Base-by-base conservation (phyloP, 2,113 vertebrate genomes). In the Macrotis lagotis region DNA sequence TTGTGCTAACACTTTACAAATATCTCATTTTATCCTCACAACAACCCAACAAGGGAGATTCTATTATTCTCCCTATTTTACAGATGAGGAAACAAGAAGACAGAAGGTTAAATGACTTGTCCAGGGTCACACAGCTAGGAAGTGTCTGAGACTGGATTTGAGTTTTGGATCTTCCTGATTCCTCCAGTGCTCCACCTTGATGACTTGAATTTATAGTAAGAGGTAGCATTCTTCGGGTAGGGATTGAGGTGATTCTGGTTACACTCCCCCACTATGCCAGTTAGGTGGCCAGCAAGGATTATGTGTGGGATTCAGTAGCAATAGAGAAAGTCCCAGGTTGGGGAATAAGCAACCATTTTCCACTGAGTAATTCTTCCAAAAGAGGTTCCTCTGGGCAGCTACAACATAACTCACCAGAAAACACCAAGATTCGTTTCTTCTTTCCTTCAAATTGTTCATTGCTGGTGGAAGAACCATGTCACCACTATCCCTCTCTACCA, bases 361-460 rank as follows among this genome's bases (percentile, higher is more conserved):
- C 28, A 31, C 22, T 92, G 8, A n/a, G 8, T 44, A n/a, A 10
- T 3, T 48, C 59, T 9, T 59, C 12, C 25, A 52, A 59, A 51
- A 91, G 3, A 89, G 44, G 59, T 16, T 37, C 31, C 48, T 90
- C 4, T 25, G 11, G 2, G 3, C 37, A 74, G 66, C 66, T 22
- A 22, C 3, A 44, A n/a, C 6, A 1, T 83, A 2, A 44, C 7
- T n/a, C n/a, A n/a, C 16, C 0, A 10, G 5, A 25, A 91, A 90
- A 92, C 9, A 51, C 55, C 14, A 26, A 0, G 2, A 5, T 88
- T 44, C 31, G 31, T 51, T 37, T 3, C 19, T 2, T 28, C 55
- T 83, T 91, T 44, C 59, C 51, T 49, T 25, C 88, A 94, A 12
- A 90, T 48, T 24, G 93, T 51, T 83, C 66, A 83, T 59, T 94